Percentiles rank a stretch among this genome's conserved stretches.
Evolutionary conservation across 2,113 vertebrate genomes (phyloP).

Genomic region (Lethenteron camtschaticum): DNA sequence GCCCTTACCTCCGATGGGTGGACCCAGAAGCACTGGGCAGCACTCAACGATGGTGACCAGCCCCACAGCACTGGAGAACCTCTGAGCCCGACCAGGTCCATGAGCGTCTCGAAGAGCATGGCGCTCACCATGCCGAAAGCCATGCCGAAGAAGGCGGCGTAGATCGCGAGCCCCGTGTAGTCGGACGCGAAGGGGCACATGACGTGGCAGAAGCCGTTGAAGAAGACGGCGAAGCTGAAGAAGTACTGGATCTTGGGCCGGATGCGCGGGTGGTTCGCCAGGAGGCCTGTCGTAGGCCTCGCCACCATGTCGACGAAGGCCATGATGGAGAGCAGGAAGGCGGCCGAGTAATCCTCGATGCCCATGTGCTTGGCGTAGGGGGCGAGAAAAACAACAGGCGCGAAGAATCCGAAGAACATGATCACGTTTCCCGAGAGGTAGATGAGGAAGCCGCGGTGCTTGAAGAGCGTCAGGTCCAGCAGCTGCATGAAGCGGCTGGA

Average conservation of each 20-base stretch:
- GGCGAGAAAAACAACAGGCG: slow-evolving; percentile 75
- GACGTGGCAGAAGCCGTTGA: slow-evolving; percentile 65
- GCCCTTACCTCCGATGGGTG: slow-evolving; percentile 65
- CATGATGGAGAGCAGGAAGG: slow-evolving; percentile 67
- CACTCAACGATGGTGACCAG: slow-evolving; percentile 82
- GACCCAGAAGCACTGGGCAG: slow-evolving; percentile 68
- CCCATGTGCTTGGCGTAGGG: slow-evolving; percentile 73
- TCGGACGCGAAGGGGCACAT: slow-evolving; percentile 46
- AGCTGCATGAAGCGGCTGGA: not conserved
- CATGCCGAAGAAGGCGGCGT: slow-evolving; percentile 70
- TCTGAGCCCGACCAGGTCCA: slow-evolving; percentile 65
- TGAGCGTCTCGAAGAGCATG: slow-evolving; percentile 74
- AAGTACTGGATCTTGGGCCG: slow-evolving; percentile 82
- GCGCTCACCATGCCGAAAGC: slow-evolving; percentile 93
- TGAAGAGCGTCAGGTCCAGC: slow-evolving; percentile 75
- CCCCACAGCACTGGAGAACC: slow-evolving; percentile 84
- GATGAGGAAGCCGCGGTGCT: slow-evolving; percentile 79
- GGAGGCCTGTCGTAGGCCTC: slow-evolving; percentile 52
- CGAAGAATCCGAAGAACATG: slow-evolving; percentile 88
- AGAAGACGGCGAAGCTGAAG: slow-evolving; percentile 68
- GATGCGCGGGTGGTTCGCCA: slow-evolving; percentile 58
- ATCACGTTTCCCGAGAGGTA: slow-evolving; percentile 84
- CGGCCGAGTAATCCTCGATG: slow-evolving; percentile 70
- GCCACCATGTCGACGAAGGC: slow-evolving; percentile 92
- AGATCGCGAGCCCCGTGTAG: slow-evolving; percentile 58